Evolutionary conservation across 2,113 vertebrate species (phyloP).

Genomic region (Recurvirostra avosetta): DNA sequence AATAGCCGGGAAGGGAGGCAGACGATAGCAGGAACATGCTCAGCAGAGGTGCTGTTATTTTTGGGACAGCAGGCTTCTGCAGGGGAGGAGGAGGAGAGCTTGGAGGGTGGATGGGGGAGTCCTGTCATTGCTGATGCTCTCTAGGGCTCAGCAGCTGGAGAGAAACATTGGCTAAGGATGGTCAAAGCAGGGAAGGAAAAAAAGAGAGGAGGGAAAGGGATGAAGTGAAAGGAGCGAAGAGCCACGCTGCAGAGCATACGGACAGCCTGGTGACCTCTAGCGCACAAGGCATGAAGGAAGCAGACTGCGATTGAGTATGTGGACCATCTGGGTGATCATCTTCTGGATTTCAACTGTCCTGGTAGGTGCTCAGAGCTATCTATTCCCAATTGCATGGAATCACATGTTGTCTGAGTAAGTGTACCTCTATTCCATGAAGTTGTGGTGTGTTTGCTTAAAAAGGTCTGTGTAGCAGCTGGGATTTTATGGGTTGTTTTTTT

Average conservation of each 20-base stretch:
- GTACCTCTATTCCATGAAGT: background rate
- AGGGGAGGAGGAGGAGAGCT: conserved; percentile 19
- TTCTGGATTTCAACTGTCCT: conserved; percentile 13
- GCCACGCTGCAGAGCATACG: background rate
- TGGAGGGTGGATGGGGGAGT: background rate
- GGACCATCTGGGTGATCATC: conserved; percentile 28
- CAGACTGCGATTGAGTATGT: conserved; percentile 33
- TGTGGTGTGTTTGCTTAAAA: background rate
- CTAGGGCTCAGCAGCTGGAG: background rate
- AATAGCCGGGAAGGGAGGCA: background rate
- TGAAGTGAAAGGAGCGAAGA: conserved; percentile 14
- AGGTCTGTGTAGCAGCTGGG: background rate
- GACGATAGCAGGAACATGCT: background rate
- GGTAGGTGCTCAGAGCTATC: conserved; percentile 44
- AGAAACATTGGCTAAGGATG: conserved; percentile 15
- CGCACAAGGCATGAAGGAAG: background rate
- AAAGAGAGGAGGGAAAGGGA: background rate
- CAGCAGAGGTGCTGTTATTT: conserved; percentile 25
- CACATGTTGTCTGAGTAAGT: background rate
- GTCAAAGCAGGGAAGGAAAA: background rate
- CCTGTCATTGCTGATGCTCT: conserved; percentile 16
- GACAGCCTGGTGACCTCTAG: background rate
- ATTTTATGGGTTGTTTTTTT: background rate
- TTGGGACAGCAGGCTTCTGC: background rate
- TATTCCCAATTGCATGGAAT: background rate